Base-by-base conservation (phyloP, 2,797 vertebrate genomes). In the Gila robusta region DNA sequence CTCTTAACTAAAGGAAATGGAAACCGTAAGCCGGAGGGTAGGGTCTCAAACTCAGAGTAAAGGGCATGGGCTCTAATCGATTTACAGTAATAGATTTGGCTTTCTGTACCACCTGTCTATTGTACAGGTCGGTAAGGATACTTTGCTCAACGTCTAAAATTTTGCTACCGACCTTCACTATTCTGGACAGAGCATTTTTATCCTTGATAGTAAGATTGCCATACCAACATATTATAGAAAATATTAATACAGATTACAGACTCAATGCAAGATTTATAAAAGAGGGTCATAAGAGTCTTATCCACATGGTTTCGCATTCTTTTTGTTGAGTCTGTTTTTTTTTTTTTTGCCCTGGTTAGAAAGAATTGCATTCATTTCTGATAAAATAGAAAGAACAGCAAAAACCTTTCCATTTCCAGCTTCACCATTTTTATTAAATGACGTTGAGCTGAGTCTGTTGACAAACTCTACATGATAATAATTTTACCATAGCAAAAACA, bases 361-460 rank as follows among this genome's bases (percentile, higher is more conserved):
- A 39, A 73, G 44, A 7, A 54, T n/a, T 71, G 41, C 19, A 59
- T 59, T 79, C 1, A 81, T 82, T n/a, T 32, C 39, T 35, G 39
- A 86, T 71, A 41, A 82, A 73, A 49, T 39, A 59, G 76, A 44
- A 39, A 76, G 77, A 72, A 72, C 28, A 81, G 37, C 70, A 59
- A 56, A 79, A 87, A 59, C 37, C 39, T 47, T 73, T 79, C 66
- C 39, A 26, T 78, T 79, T 64, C 71, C 32, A 37, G n/a, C 21
- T 26, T 35, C 70, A 14, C 26, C 71, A 32, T 77, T 72, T 78
- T n/a, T 78, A 26, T 56, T n/a, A 77, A 56, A 59, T n/a, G 21
- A 16, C 17, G 10, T 9, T 6, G 4, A 7, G 28, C 32, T 37
- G 74, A n/a, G 74, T 59, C 35, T 0, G 32, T 59, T 79, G 37